Percentiles rank a stretch among this genome's conserved stretches.
These are phyloP conservation scores for Amazona finschi DNA, from an alignment of 2,797 vertebrate species.

Conservation along the genomic window DNA sequence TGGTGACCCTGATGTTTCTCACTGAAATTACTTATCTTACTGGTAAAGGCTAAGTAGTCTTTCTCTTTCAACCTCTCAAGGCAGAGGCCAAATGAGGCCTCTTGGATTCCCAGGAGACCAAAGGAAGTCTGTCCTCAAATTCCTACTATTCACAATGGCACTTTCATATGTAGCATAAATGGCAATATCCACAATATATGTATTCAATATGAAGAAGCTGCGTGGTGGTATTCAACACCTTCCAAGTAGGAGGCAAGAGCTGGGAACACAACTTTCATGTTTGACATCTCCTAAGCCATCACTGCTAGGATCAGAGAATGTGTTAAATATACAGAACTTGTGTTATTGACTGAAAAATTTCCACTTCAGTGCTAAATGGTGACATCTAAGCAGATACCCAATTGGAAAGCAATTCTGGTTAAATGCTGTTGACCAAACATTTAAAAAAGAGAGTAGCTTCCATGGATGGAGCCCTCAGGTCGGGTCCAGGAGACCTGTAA, in stretches of 20 bases:
- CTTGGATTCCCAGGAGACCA: background rate
- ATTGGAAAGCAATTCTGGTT: conserved; percentile 20
- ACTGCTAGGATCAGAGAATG: background rate
- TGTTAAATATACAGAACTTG: background rate
- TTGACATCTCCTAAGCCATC: background rate
- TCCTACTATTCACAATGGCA: background rate
- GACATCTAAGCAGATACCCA: background rate
- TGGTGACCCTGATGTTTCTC: background rate
- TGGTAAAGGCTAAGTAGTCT: background rate
- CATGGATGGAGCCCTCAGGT: accelerated
- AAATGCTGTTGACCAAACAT: background rate
- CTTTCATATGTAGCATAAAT: background rate
- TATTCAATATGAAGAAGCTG: background rate
- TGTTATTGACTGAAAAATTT: conserved; percentile 33
- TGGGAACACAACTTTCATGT: accelerated
- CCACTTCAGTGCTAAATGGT: background rate
- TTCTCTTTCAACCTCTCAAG: background rate
- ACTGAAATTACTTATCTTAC: background rate
- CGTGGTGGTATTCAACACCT: background rate
- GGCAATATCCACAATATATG: background rate
- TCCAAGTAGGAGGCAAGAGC: background rate
- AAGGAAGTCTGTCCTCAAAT: background rate
- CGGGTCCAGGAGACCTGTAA: background rate
- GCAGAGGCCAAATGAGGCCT: background rate
- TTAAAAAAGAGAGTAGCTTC: background rate